A percentile compares a stretch with the other conserved stretches of the same genome.
These are phyloP conservation scores for Promerops cafer DNA, from an alignment of 2,113 vertebrate genomes.

Conservation along the genomic window DNA sequence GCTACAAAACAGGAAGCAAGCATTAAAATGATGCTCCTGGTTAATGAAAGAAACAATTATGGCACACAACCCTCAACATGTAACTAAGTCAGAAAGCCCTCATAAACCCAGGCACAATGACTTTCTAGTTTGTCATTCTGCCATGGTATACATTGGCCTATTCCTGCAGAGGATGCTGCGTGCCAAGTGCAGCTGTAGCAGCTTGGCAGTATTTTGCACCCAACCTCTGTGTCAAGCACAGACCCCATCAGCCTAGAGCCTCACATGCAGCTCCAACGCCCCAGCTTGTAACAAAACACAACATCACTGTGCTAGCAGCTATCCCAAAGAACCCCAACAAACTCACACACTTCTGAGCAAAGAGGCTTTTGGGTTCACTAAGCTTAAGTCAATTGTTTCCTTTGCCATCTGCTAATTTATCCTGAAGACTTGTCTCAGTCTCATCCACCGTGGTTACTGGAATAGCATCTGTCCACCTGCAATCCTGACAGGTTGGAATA, in stretches of 20 bases:
- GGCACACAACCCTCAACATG: background rate
- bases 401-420: background rate
- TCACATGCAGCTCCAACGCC: background rate
- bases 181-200: background rate
- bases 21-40: background rate
- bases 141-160: background rate
- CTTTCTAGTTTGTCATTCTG: background rate
- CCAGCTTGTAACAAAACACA: background rate
- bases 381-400: background rate
- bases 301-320: background rate
- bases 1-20: background rate
- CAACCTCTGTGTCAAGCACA: background rate
- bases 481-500: background rate
- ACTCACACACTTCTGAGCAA: background rate
- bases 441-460: background rate
- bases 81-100: background rate
- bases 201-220: background rate
- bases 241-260: background rate
- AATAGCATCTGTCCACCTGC: background rate
- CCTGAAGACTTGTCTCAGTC: background rate
- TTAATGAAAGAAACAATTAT: background rate
- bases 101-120: background rate
- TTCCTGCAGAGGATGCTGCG: background rate
- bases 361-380: background rate
- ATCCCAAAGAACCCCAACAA: background rate